These are phyloP conservation scores for Artibeus jamaicensis DNA, from an alignment of 2,797 vertebrate genomes.

Conservation along the genomic window DNA sequence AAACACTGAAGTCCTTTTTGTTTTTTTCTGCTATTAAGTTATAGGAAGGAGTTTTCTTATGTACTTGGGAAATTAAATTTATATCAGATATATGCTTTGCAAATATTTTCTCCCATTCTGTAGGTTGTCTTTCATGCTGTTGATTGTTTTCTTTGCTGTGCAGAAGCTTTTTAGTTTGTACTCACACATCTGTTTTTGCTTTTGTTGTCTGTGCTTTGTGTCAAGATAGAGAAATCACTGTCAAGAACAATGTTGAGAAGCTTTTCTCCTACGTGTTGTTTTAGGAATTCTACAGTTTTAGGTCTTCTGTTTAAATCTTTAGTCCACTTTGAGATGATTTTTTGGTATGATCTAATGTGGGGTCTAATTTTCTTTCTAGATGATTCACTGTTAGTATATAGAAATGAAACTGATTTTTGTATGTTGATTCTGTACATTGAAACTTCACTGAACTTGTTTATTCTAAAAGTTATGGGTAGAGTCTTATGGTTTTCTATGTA, in stretches of 20 bases:
- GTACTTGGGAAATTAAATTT: not conserved
- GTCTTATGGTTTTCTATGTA: not conserved
- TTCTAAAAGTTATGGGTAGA: not conserved
- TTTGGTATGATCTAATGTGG: not conserved
- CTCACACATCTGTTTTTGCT: not conserved
- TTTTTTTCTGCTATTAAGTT: not conserved
- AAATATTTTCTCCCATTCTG: not conserved
- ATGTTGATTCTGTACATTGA: too few species aligned
- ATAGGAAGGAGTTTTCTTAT: not conserved
- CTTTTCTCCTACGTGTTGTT: too few species aligned
- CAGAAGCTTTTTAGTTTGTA: not conserved
- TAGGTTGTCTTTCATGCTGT: too few species aligned
- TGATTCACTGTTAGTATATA: not conserved
- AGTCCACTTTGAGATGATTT: not conserved
- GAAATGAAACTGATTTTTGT: too few species aligned
- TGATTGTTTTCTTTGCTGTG: too few species aligned
- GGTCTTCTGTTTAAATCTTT: not conserved
- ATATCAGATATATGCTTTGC: not conserved
- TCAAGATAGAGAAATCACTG: not conserved
- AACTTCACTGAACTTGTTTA: not conserved
- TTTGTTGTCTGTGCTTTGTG: not conserved
- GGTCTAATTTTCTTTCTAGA: not conserved
- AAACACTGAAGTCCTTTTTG: not conserved
- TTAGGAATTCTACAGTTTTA: too few species aligned
- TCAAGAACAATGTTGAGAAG: too few species aligned